These are phyloP conservation scores for Psammodynastes pulverulentus DNA, from an alignment of 2,113 vertebrate species.

Conservation along the genomic window DNA sequence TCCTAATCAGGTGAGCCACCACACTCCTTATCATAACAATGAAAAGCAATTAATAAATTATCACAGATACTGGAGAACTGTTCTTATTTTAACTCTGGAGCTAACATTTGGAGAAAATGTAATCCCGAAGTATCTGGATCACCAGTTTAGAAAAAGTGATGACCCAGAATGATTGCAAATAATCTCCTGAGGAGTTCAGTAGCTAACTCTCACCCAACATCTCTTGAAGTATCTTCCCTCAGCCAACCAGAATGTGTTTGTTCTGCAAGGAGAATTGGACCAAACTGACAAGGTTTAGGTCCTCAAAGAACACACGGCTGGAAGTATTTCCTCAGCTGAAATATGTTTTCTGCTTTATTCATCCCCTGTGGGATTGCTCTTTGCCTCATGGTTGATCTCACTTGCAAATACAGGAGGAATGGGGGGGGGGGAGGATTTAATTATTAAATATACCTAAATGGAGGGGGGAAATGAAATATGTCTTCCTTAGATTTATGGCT, in stretches of 20 bases:
- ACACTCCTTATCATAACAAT: neutral
- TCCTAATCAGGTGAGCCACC: neutral
- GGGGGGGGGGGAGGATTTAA: neutral
- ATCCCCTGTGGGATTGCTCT: neutral
- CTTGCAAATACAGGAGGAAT: neutral
- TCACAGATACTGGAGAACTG: neutral
- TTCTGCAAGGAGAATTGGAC: neutral
- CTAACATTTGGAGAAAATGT: neutral
- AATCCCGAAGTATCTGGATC: neutral
- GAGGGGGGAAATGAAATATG: neutral
- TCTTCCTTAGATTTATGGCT: neutral
- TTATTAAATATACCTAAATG: constrained; percentile 2
- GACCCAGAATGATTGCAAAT: neutral
- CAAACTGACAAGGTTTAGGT: neutral
- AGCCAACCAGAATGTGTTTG: neutral
- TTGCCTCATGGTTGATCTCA: neutral
- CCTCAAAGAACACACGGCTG: neutral
- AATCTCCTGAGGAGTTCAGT: neutral
- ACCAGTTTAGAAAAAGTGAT: neutral
- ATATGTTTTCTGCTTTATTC: fast-evolving
- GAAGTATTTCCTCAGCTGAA: neutral
- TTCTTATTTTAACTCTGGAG: neutral
- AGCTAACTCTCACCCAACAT: neutral
- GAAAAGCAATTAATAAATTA: neutral
- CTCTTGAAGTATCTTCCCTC: neutral